Evolutionary conservation across 2,888 invertebrate genomes (phyloP), one percentile per base, ranked within the genome.

Genomic region (Sycophila texana): DNA sequence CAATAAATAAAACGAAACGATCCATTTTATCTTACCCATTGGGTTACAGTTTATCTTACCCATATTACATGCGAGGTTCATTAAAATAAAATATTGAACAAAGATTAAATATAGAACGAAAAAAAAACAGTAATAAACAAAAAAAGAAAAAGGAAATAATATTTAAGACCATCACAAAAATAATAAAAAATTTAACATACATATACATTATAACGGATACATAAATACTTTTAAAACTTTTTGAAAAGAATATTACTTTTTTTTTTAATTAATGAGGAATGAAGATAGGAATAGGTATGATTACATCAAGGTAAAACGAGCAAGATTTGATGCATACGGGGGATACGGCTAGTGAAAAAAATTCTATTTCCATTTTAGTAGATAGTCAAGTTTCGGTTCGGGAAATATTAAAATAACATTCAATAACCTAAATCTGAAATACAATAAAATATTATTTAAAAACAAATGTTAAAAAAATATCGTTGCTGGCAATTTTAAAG

Each of bases 41-140:
- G 47, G 53, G 39, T 39, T 10, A 39, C 71, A 58, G 49, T 81
- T 72, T 60, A 61, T 57, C 73, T 81, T 81, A 68, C 57, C 67
- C 20, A 77, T 26, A 30, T 53, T 55, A 70, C 81, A 81, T 81
- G 81, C 81, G 49, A 74, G 63, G 66, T 63, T 30, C 16, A 67
- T 49, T 16, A 79, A 75, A 71, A 66, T 39, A 53, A 58, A 51
- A 81, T 85, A 81, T 75, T 79, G 77, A 77, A 82, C 47, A 30
- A 55, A 51, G 49, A 5, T n/a, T 47, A 55, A 55, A 14, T 18
- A 10, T 39, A 75, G 10, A n/a, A 14, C 22, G 13, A 4, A 20
- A 71, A 53, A 39, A 39, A 39, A 39, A 39, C 7, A 39, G 20
- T 47, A 58, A 1, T 20, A 49, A 60, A 16, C 63, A 18, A 47